phyloP scores from a whole-genome alignment of 2,797 vertebrate species.

The Megaceryle alcyon region DNA sequence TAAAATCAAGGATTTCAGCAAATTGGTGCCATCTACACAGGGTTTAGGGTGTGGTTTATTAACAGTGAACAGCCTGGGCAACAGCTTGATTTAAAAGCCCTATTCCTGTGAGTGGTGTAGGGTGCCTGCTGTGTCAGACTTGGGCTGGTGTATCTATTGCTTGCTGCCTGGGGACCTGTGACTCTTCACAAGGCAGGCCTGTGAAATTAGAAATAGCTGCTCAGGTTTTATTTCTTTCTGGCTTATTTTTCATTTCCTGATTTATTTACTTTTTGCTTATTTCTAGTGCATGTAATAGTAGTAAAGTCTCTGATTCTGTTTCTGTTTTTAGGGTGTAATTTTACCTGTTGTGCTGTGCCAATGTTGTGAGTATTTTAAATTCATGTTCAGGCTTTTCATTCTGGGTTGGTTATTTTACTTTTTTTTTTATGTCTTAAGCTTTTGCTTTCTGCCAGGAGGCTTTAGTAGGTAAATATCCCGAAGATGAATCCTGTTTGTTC shows the following conservation, averaged over 20 bases:
- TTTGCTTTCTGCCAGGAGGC: background rate
- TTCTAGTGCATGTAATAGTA: constrained; percentile 37
- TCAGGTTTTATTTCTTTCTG: background rate
- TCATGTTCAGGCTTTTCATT: constrained; percentile 51
- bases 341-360: constrained; percentile 79
- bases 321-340: constrained; percentile 82
- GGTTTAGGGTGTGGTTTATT: background rate
- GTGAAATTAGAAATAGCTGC: background rate
- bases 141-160: background rate
- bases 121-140: background rate
- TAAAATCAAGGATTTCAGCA: background rate
- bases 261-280: constrained; percentile 24
- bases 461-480: background rate
- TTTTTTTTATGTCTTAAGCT: background rate
- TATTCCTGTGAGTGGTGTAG: background rate
- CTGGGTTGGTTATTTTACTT: constrained; percentile 42
- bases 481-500: background rate
- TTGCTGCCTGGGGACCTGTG: background rate
- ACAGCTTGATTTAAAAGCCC: background rate
- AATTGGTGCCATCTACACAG: background rate
- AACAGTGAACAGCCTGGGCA: background rate
- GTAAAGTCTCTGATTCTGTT: constrained; percentile 73
- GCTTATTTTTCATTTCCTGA: background rate
- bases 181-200: background rate
- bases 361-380: constrained; percentile 87